phyloP scores from a whole-genome alignment of 2,797 vertebrate genomes.

The Myotis daubentonii region DNA sequence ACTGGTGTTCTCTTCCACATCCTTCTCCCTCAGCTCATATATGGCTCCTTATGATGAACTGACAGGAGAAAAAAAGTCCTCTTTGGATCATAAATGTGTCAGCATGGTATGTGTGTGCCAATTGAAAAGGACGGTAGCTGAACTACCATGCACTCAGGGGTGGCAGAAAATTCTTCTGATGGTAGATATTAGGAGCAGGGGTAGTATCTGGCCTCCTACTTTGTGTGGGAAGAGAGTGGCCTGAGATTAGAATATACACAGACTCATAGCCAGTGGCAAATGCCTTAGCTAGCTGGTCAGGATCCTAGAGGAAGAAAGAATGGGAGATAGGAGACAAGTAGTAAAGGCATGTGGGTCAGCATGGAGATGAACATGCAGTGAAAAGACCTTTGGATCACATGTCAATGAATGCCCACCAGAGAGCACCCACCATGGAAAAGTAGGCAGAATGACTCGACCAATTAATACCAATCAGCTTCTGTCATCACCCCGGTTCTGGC shows the following conservation, averaged over 20 bases:
- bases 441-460: neutral
- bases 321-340: neutral
- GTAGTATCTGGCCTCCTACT: too few species aligned
- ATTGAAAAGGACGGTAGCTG: neutral
- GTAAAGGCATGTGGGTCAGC: neutral
- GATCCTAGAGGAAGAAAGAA: neutral
- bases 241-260: neutral
- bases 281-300: neutral
- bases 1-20: neutral
- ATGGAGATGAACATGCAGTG: neutral
- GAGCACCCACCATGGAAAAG: neutral
- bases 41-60: neutral
- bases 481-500: neutral
- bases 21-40: neutral
- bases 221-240: neutral
- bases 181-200: neutral
- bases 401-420: neutral
- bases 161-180: neutral
- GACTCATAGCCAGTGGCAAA: neutral
- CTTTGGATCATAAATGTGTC: neutral
- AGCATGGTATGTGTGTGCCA: neutral
- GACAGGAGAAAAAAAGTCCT: neutral
- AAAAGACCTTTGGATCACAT: neutral
- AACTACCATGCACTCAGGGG: neutral
- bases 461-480: neutral